A percentile compares a stretch with the other conserved stretches of the same genome.
phyloP scores from a whole-genome alignment of 2,113 vertebrate species.

The Scomber scombrus region DNA sequence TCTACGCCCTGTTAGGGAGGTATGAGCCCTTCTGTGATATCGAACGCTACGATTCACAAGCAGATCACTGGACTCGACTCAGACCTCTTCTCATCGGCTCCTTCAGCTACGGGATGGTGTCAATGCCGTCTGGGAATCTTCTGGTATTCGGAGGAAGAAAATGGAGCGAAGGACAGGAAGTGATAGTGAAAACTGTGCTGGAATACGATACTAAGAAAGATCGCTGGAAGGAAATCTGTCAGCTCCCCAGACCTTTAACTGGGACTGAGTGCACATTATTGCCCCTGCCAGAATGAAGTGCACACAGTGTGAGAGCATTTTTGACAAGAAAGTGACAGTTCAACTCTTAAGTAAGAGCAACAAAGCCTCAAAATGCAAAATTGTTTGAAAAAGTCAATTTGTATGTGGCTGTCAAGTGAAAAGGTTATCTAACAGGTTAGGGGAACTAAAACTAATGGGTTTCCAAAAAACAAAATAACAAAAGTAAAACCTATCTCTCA shows the following conservation, averaged over 20 bases:
- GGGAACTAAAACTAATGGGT: neutral
- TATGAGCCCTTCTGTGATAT: slow-evolving; percentile 97
- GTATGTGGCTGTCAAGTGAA: neutral
- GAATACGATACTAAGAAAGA: slow-evolving; percentile 92
- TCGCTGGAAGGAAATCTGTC: slow-evolving; percentile 92
- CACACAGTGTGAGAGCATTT: neutral
- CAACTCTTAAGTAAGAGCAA: neutral
- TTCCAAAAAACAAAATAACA: neutral
- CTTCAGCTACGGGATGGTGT: slow-evolving; percentile 91
- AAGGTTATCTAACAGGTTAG: neutral
- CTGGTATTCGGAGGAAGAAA: slow-evolving; percentile 93
- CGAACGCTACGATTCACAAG: slow-evolving; percentile 87
- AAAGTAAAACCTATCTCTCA: neutral
- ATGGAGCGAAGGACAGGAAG: slow-evolving; percentile 91
- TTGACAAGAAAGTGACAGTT: neutral
- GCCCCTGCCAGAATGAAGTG: slow-evolving; percentile 83
- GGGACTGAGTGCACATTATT: slow-evolving; percentile 91
- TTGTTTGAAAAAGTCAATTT: neutral
- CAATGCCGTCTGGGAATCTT: slow-evolving; percentile 83
- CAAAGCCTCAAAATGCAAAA: neutral
- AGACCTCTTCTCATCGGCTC: slow-evolving; percentile 88
- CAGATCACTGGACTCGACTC: slow-evolving; percentile 92
- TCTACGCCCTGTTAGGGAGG: slow-evolving; percentile 94
- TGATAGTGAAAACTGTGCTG: slow-evolving; percentile 89
- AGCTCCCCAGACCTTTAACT: slow-evolving; percentile 89